phyloP scores from a whole-genome alignment of 2,888 invertebrate species.

The Drosophila pullipes region DNA sequence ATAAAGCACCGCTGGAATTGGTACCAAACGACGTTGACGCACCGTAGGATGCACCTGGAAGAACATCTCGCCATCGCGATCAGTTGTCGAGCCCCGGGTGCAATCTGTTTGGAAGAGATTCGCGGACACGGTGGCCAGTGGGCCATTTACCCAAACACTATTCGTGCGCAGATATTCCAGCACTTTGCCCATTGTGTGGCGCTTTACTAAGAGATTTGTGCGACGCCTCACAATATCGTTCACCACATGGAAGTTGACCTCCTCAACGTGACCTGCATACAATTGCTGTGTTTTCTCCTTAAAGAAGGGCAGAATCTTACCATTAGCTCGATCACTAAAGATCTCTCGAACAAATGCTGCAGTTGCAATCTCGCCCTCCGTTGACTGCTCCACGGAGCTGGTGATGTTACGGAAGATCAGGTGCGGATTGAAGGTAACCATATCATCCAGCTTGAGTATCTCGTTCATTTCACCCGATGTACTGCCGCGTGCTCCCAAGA shows the following conservation, averaged over 20 bases:
- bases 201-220: slow-evolving; percentile 92
- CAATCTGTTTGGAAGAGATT: slow-evolving; percentile 95
- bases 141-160: slow-evolving; percentile 90
- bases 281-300: slow-evolving; percentile 95
- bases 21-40: slow-evolving; percentile 91
- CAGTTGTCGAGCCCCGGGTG: slow-evolving; percentile 89
- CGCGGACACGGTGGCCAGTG: slow-evolving; percentile 92
- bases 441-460: slow-evolving; percentile 92
- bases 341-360: slow-evolving; percentile 93
- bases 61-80: slow-evolving; percentile 94
- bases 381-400: slow-evolving; percentile 90
- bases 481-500: slow-evolving; percentile 93
- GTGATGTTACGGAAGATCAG: slow-evolving; percentile 94
- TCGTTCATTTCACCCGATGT: slow-evolving; percentile 97
- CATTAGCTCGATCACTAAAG: slow-evolving; percentile 92
- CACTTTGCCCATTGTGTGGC: slow-evolving; percentile 92
- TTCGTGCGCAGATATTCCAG: slow-evolving; percentile 91
- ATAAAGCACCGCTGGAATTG: slow-evolving; percentile 93
- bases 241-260: slow-evolving; percentile 92
- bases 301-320: slow-evolving; percentile 93
- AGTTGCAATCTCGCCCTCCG: slow-evolving; percentile 90
- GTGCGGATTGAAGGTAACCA: slow-evolving; percentile 96
- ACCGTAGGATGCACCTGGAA: slow-evolving; percentile 93
- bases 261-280: slow-evolving; percentile 94
- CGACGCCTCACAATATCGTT: slow-evolving; percentile 93